Percentiles rank a stretch among this genome's conserved stretches.
phyloP scores from a whole-genome alignment of 2,888 invertebrate genomes.

The Nectonema munidae region DNA sequence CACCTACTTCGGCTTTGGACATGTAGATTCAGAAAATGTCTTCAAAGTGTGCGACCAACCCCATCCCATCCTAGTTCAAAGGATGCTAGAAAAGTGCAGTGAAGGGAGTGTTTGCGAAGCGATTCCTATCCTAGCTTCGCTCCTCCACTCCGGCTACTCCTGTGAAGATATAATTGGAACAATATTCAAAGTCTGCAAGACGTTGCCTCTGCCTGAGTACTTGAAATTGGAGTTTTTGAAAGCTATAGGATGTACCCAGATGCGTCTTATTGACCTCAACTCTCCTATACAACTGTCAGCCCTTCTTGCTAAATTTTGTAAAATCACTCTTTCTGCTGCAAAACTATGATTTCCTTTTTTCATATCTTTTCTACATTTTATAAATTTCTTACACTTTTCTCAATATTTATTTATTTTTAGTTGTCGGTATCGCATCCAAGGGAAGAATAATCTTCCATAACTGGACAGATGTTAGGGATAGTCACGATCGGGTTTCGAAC shows the following conservation, averaged over 20 bases:
- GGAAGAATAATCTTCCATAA: no score
- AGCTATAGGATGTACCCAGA: conserved; percentile 57
- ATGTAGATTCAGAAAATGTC: conserved; percentile 64
- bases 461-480: no score
- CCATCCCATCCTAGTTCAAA: conserved; percentile 60
- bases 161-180: conserved; percentile 80
- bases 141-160: conserved; percentile 74
- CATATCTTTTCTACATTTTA: no score
- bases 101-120: conserved; percentile 49
- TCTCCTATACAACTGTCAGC: conserved; percentile 62
- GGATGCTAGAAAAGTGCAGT: conserved; percentile 53
- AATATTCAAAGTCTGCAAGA: conserved; percentile 67
- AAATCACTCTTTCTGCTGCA: conserved; percentile 13
- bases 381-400: no score
- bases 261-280: conserved; percentile 49
- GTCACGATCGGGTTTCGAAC: no score
- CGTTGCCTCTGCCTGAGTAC: conserved; percentile 39
- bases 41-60: conserved; percentile 96
- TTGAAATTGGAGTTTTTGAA: conserved; percentile 50
- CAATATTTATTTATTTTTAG: no score
- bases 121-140: conserved; percentile 41
- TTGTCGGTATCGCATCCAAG: no score
- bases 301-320: conserved; percentile 46
- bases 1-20: conserved; percentile 57
- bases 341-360: no score